Evolutionary conservation across 2,797 vertebrate species (phyloP).

Genomic region (Poecile montanus): DNA sequence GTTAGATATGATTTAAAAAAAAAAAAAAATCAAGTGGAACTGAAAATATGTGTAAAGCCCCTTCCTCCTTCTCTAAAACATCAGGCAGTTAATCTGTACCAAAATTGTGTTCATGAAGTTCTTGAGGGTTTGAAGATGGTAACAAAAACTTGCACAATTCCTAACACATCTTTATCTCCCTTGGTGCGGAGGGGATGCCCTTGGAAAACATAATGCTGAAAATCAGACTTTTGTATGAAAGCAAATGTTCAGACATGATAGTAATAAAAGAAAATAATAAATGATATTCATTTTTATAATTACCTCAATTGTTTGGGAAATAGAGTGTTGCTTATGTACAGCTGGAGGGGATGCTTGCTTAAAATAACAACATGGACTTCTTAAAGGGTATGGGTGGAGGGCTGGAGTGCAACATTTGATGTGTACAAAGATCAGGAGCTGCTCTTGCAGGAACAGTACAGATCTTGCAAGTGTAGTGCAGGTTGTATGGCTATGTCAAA

Average conservation of each 20-base stretch:
- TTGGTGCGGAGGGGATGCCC: slow-evolving; percentile 8
- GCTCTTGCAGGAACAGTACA: neutral
- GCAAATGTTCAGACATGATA: slow-evolving; percentile 60
- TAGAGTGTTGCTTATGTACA: slow-evolving; percentile 9
- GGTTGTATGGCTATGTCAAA: slow-evolving; percentile 6
- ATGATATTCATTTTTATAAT: slow-evolving; percentile 78
- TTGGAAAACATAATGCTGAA: slow-evolving; percentile 52
- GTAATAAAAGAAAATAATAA: slow-evolving; percentile 77
- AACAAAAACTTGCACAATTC: slow-evolving; percentile 58
- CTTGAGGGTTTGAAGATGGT: slow-evolving; percentile 58
- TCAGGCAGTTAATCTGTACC: slow-evolving; percentile 1
- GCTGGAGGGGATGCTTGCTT: slow-evolving; percentile 13
- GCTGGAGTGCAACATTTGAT: neutral
- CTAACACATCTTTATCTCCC: neutral
- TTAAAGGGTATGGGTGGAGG: neutral
- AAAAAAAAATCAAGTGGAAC: neutral
- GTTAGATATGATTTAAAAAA: neutral
- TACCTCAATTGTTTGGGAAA: slow-evolving; percentile 74
- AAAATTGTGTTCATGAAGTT: slow-evolving; percentile 67
- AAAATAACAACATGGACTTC: neutral
- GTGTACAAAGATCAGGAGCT: neutral
- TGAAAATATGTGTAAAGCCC: neutral
- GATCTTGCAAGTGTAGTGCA: neutral
- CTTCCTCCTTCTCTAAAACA: neutral
- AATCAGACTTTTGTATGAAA: slow-evolving; percentile 73